Conservation (phyloP, 2,113 vertebrate species). For the Aptenodytes patagonicus region DNA sequence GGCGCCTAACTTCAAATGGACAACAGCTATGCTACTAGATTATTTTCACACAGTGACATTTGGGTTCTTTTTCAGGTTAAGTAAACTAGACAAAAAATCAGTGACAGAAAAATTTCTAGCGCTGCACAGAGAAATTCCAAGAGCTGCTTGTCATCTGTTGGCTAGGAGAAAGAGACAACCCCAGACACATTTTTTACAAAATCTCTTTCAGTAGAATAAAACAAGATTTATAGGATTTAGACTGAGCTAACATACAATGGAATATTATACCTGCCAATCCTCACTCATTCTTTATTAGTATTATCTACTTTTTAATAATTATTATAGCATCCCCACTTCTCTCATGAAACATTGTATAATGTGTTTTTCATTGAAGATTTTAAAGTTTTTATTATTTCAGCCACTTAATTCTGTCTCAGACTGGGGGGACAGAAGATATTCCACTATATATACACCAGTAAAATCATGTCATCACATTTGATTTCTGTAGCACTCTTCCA, state of each 20-base stretch:
- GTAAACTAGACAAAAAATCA: not conserved
- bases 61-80: not conserved
- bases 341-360: not conserved
- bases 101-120: not conserved
- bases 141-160: not conserved
- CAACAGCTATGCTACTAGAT: not conserved
- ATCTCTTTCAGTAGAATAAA: not conserved
- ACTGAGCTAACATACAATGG: not conserved
- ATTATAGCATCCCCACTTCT: not conserved
- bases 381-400: not conserved
- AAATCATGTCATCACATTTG: not conserved
- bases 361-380: not conserved
- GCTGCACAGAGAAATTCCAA: slow-evolving; percentile 5
- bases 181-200: not conserved
- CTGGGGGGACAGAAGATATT: not conserved
- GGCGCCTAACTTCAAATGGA: not conserved
- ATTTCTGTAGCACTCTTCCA: not conserved
- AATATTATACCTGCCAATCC: not conserved
- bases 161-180: not conserved
- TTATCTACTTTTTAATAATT: not conserved
- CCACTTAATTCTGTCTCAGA: not conserved
- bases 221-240: not conserved
- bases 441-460: not conserved
- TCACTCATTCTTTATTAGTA: not conserved
- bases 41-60: not conserved